Base-by-base conservation (phyloP, 2,113 vertebrate species). In the Pavo muticus region DNA sequence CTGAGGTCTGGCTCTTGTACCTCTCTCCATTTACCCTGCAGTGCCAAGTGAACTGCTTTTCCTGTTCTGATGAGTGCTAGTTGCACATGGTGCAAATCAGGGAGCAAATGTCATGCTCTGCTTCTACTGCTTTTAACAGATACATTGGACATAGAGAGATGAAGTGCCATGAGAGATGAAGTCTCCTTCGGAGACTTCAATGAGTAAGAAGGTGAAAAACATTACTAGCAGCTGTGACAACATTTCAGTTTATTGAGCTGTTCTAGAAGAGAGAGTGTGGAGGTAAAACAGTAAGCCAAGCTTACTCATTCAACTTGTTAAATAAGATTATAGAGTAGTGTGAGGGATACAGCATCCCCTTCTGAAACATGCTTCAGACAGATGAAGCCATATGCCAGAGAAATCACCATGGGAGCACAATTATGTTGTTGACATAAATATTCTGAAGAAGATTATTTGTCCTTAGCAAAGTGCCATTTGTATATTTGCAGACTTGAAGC, bases 31-130 rank as follows among this genome's bases (percentile, higher is more conserved):
- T 3, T 71, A 29, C 57, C 24, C 60, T 7, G 19, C 4, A 4
- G 32, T 52, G 73, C 24, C 40, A 35, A 67, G 48, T 0, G 0
- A 78, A 23, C 29, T 47, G 29, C 57, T 19, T 74, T 71, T 29
- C 56, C 42, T 80, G 30, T 30, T 77, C 37, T 48, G 24, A 54
- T 6, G 18, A 47, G 39, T 1, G 0, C 15, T 13, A 44, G 40
- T 25, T 73, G 56, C 24, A 67, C 1, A 2, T 0, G 1, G 8
- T 40, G 52, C 42, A 19, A 84, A 52, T 19, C 71, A 23, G 47
- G 32, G 16, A 35, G 3, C 9, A 73, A 69, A 76, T 0, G 0
- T 23, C 57, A 25, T 2, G 3, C 63, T 81, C 70, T 24, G 11
- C 12, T 75, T 63, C 74, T 54, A 40, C 24, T 47, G 37, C 29